A percentile compares a stretch with the other conserved stretches of the same genome.
Conservation (phyloP, 2,113 vertebrate species). For the Atractosteus spatula region DNA sequence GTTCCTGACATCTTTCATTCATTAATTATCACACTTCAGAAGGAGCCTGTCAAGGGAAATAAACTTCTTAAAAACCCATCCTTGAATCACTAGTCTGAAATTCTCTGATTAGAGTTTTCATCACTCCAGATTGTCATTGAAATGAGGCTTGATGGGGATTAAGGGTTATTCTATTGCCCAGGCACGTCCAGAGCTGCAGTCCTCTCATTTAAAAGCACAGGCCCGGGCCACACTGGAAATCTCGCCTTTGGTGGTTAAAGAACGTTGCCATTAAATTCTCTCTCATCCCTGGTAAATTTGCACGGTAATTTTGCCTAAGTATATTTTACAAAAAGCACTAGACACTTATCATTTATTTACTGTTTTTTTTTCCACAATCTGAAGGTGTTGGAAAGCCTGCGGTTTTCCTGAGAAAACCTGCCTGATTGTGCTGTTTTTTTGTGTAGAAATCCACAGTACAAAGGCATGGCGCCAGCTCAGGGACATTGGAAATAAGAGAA, state of each 20-base stretch:
- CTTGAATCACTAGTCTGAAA: conserved; percentile 38
- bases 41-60: conserved; percentile 40
- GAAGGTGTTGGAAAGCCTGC: too few species aligned
- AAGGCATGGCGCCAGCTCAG: too few species aligned
- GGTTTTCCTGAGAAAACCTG: too few species aligned
- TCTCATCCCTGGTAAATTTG: conserved; percentile 31
- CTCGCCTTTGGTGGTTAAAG: conserved; percentile 19
- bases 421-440: too few species aligned
- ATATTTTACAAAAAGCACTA: conserved; percentile 8
- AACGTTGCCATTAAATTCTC: conserved; percentile 13
- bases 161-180: conserved; percentile 26
- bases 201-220: conserved; percentile 19
- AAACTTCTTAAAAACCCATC: conserved; percentile 32
- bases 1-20: conserved; percentile 34
- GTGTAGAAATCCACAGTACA: too few species aligned
- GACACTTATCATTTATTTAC: not conserved
- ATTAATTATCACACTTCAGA: conserved; percentile 37
- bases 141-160: conserved; percentile 39
- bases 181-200: conserved; percentile 13
- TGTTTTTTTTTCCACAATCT: not conserved
- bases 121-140: conserved; percentile 42
- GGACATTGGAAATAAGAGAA: too few species aligned
- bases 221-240: conserved; percentile 6
- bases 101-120: conserved; percentile 44
- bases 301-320: conserved; percentile 16